These are phyloP conservation scores for Lathronympha strigana DNA, from an alignment of 2,888 invertebrate genomes.

Conservation along the genomic window DNA sequence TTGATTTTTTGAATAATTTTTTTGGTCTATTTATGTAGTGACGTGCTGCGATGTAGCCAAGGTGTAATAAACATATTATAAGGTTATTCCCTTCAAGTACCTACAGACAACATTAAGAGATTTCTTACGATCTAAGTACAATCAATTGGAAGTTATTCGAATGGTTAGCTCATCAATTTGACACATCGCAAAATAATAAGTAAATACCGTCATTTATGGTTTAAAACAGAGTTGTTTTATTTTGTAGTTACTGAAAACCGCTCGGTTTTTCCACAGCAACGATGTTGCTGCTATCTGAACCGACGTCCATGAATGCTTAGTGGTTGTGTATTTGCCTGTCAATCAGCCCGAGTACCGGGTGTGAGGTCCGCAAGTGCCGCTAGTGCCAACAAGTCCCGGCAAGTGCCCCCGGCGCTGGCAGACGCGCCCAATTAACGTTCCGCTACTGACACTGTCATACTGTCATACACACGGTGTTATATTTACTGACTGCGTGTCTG, in stretches of 20 bases:
- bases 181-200: too few species aligned
- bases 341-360: conserved; percentile 13
- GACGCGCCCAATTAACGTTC: conserved; percentile 25
- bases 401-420: neutral
- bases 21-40: too few species aligned
- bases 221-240: too few species aligned
- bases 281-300: conserved; percentile 7
- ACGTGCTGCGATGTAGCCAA: too few species aligned
- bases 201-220: neutral
- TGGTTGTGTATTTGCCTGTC: conserved; percentile 19
- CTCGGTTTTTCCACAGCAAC: neutral
- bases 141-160: too few species aligned
- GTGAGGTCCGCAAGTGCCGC: neutral
- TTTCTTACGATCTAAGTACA: too few species aligned
- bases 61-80: too few species aligned
- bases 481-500: neutral
- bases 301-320: conserved; percentile 1
- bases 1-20: too few species aligned
- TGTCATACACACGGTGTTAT: neutral
- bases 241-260: neutral
- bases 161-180: too few species aligned
- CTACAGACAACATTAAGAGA: too few species aligned
- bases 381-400: neutral
- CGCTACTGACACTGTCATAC: conserved; percentile 1
- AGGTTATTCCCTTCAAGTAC: too few species aligned